Percentiles rank a stretch among this genome's conserved stretches.
Conservation (phyloP, 2,888 invertebrate genomes). For the Lycophotia porphyrea region DNA sequence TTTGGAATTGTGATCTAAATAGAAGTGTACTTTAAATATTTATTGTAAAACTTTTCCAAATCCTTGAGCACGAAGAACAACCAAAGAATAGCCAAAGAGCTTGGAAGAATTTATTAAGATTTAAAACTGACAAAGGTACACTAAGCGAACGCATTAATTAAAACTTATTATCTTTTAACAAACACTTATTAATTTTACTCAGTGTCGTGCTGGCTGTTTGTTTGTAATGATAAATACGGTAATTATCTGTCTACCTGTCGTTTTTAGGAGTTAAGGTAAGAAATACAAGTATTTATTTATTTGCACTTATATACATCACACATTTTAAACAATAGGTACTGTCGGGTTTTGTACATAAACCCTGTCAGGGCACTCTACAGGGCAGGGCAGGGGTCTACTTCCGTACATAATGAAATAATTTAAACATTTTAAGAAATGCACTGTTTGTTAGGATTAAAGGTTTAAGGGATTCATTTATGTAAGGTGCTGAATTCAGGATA, state of each 20-base stretch:
- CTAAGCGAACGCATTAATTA: slow-evolving; percentile 59
- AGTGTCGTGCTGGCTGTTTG: slow-evolving; percentile 72
- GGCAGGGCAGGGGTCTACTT: too few species aligned
- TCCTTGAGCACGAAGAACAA: not conserved
- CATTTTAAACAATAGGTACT: too few species aligned
- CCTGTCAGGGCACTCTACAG: too few species aligned
- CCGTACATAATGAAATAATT: slow-evolving; percentile 24
- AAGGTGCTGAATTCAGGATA: not conserved
- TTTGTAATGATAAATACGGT: slow-evolving; percentile 76
- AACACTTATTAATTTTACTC: slow-evolving; percentile 74
- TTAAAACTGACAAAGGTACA: slow-evolving; percentile 38
- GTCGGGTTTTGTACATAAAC: too few species aligned
- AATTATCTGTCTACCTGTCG: slow-evolving; percentile 66
- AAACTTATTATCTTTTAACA: slow-evolving; percentile 68
- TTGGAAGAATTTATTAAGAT: slow-evolving; percentile 54
- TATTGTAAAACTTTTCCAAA: not conserved
- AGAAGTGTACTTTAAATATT: not conserved
- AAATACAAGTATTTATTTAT: too few species aligned
- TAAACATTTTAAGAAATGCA: slow-evolving; percentile 17
- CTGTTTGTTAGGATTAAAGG: not conserved
- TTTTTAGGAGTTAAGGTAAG: slow-evolving; percentile 46
- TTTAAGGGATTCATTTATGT: not conserved
- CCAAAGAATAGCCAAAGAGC: slow-evolving; percentile 3
- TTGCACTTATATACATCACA: too few species aligned
- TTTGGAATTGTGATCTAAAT: not conserved